Percentiles rank a stretch among this genome's conserved stretches.
phyloP scores from a whole-genome alignment of 92 coral and sea anemone species.

The Hydrozoanthus gracilis region DNA sequence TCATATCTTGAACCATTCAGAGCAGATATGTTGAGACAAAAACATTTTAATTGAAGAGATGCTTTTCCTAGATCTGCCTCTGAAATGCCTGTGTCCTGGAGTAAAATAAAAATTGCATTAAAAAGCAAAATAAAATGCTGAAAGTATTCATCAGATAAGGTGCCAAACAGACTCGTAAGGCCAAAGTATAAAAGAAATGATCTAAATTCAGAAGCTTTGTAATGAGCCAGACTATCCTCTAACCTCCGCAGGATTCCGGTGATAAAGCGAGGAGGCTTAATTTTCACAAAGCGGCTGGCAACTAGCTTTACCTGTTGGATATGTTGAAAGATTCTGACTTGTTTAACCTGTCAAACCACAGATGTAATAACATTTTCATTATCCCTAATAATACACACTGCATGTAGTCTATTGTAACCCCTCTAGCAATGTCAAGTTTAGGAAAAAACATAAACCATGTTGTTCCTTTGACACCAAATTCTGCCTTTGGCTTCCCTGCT shows the following conservation, averaged over 20 bases:
- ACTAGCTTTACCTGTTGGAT: constrained; percentile 24
- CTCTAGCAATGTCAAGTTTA: constrained; percentile 53
- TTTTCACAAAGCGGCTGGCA: constrained; percentile 46
- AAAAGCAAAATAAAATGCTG: constrained; percentile 47
- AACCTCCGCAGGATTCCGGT: constrained; percentile 23
- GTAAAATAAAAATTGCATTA: constrained; percentile 49
- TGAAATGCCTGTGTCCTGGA: constrained; percentile 27
- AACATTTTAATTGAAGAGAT: constrained; percentile 37
- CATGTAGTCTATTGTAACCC: constrained; percentile 69
- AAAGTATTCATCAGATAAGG: constrained; percentile 42
- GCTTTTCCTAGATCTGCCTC: constrained; percentile 10
- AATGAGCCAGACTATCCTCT: constrained; percentile 18
- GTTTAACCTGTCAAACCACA: constrained; percentile 52
- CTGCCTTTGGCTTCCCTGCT: constrained; percentile 44
- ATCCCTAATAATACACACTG: constrained; percentile 64
- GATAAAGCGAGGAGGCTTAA: constrained; percentile 52
- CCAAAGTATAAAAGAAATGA: constrained; percentile 58
- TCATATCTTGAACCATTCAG: constrained; percentile 31
- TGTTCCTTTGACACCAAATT: constrained; percentile 62
- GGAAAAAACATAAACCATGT: constrained; percentile 62
- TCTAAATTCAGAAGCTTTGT: constrained; percentile 60
- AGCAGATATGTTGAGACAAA: constrained; percentile 14
- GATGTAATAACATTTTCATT: constrained; percentile 52
- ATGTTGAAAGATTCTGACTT: constrained; percentile 33
- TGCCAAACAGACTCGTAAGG: constrained; percentile 23